A percentile compares a stretch with the other conserved stretches of the same genome.
Evolutionary conservation across 2,113 vertebrate species (phyloP).

Genomic region (Oreocharis arfaki): DNA sequence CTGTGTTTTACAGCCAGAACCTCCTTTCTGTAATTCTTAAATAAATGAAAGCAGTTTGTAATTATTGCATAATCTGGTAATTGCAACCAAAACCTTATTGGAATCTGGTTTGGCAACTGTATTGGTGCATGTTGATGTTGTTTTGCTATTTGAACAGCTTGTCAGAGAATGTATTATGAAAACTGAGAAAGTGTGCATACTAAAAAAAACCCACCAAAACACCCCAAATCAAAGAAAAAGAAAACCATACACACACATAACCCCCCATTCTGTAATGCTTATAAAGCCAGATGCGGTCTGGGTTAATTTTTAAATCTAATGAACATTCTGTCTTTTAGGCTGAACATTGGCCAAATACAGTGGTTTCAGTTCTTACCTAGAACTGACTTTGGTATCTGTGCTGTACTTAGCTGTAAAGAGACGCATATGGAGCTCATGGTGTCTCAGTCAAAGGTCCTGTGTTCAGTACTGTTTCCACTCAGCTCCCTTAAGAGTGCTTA

Average conservation of each 20-base stretch:
- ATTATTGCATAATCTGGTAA: not conserved
- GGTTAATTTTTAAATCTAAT: not conserved
- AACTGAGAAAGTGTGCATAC: not conserved
- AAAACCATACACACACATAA: not conserved
- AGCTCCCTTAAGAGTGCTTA: not conserved
- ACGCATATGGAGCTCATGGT: fast-evolving
- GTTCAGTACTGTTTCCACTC: not conserved
- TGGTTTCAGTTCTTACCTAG: not conserved
- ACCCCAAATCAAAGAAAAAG: not conserved
- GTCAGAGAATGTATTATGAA: not conserved
- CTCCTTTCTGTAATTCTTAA: not conserved
- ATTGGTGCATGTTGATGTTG: not conserved
- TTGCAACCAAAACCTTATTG: not conserved
- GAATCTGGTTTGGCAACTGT: not conserved
- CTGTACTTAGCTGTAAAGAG: not conserved
- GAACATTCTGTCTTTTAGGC: not conserved
- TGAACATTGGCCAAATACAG: not conserved
- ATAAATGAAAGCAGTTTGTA: not conserved
- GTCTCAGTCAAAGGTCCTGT: not conserved
- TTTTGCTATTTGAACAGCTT: not conserved
- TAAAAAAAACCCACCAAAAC: not conserved
- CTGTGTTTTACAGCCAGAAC: not conserved
- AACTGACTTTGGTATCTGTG: not conserved
- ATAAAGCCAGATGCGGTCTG: not conserved
- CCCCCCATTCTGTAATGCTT: not conserved